Percentiles rank a stretch among this genome's conserved stretches.
These are phyloP conservation scores for Apotomis turbidana DNA, from an alignment of 2,888 invertebrate species.

Conservation along the genomic window DNA sequence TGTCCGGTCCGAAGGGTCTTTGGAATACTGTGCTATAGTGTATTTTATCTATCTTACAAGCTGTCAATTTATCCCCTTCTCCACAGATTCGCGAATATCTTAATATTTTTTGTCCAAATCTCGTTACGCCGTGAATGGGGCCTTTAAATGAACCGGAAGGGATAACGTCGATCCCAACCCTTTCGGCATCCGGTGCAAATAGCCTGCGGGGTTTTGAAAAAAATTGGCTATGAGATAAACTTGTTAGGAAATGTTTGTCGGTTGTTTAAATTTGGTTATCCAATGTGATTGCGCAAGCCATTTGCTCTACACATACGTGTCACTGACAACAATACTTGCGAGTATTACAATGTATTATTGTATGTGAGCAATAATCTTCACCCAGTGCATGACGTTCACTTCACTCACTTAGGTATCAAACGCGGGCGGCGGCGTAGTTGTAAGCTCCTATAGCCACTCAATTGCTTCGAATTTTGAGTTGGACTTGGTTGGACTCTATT, in stretches of 20 bases:
- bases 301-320: background rate
- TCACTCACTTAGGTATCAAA: too few relatives aligned
- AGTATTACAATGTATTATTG: background rate
- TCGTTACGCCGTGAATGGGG: conserved; percentile 16
- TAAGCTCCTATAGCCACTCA: too few relatives aligned
- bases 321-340: background rate
- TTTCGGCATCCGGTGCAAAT: conserved; percentile 20
- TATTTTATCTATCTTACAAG: background rate
- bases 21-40: too few relatives aligned
- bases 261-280: background rate
- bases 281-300: background rate
- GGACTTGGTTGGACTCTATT: too few relatives aligned
- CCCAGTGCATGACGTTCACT: too few relatives aligned
- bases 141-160: conserved; percentile 23
- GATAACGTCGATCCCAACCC: conserved; percentile 14
- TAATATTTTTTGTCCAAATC: conserved; percentile 19
- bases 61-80: background rate
- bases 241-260: conserved; percentile 5
- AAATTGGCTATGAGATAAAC: background rate
- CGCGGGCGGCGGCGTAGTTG: too few relatives aligned
- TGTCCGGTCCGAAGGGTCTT: too few relatives aligned
- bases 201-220: background rate
- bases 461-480: too few relatives aligned
- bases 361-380: too few relatives aligned
- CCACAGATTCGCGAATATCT: conserved; percentile 4